Conservation (phyloP, 37 sponge, comb jelly and placozoan genomes). For the Geodia barretti region DNA sequence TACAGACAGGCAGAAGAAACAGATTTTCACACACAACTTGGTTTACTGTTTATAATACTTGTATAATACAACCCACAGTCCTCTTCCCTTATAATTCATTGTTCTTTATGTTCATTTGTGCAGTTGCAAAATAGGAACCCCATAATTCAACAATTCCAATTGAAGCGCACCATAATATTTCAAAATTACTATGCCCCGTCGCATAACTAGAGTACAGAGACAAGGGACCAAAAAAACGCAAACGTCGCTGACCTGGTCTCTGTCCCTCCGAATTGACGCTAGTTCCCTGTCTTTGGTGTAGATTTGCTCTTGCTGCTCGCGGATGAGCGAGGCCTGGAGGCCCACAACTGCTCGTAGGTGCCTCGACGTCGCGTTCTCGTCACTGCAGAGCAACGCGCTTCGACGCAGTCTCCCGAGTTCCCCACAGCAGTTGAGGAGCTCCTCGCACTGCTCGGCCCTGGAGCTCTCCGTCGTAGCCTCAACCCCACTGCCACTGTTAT, state of each 20-base stretch:
- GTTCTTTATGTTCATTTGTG: too few relatives aligned
- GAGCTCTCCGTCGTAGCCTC: background rate
- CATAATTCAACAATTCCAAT: background rate
- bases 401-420: conserved; percentile 11
- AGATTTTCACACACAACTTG: too few relatives aligned
- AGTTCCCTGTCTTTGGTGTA: conserved; percentile 53
- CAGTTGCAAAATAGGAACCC: too few relatives aligned
- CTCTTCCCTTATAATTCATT: too few relatives aligned
- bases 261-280: conserved; percentile 48
- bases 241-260: conserved; percentile 59
- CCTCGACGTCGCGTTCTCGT: background rate
- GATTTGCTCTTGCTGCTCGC: conserved; percentile 76
- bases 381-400: background rate
- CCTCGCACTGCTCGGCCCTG: background rate
- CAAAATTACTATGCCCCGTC: background rate
- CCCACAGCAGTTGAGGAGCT: conserved; percentile 21
- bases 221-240: background rate
- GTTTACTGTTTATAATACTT: too few relatives aligned
- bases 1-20: too few relatives aligned
- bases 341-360: conserved; percentile 55
- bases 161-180: background rate
- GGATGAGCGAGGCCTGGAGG: conserved; percentile 67
- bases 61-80: too few relatives aligned
- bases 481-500: background rate
- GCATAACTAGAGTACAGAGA: background rate